phyloP scores from a whole-genome alignment of 1,140 invertebrate genomes.

The Eupristina koningsbergeri region DNA sequence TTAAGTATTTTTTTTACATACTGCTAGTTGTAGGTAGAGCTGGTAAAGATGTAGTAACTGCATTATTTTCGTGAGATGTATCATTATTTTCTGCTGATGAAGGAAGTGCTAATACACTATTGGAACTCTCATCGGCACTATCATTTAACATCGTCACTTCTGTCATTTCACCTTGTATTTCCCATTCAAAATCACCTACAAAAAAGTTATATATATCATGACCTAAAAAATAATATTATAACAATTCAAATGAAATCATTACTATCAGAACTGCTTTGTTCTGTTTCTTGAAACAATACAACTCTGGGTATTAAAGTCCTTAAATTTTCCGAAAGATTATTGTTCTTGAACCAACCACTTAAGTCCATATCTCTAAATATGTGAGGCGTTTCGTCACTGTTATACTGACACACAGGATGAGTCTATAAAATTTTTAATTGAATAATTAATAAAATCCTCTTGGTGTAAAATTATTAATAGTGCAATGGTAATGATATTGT shows the following conservation, averaged over 20 bases:
- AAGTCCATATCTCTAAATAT: constrained; percentile 78
- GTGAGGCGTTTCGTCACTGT: constrained; percentile 55
- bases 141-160: constrained; percentile 69
- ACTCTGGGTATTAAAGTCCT: constrained; percentile 81
- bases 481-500: neutral
- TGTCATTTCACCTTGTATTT: constrained; percentile 65
- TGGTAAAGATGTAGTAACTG: constrained; percentile 54
- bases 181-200: constrained; percentile 69
- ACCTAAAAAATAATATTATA: neutral
- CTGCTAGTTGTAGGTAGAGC: constrained; percentile 60
- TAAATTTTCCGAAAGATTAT: constrained; percentile 86
- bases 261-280: constrained; percentile 76
- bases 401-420: constrained; percentile 69
- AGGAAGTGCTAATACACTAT: constrained; percentile 60
- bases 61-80: constrained; percentile 41
- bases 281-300: constrained; percentile 76
- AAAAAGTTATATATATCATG: neutral
- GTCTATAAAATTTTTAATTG: constrained; percentile 56
- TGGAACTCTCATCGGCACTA: constrained; percentile 57
- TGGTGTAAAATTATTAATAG: neutral
- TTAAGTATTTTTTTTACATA: too few relatives aligned
- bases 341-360: constrained; percentile 82
- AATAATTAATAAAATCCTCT: neutral
- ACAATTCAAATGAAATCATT: constrained; percentile 53
- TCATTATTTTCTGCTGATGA: constrained; percentile 56